Percentiles rank a stretch among this genome's conserved stretches.
These are phyloP conservation scores for Epinephelus coioides DNA, from an alignment of 2,797 vertebrate species.

Conservation along the genomic window DNA sequence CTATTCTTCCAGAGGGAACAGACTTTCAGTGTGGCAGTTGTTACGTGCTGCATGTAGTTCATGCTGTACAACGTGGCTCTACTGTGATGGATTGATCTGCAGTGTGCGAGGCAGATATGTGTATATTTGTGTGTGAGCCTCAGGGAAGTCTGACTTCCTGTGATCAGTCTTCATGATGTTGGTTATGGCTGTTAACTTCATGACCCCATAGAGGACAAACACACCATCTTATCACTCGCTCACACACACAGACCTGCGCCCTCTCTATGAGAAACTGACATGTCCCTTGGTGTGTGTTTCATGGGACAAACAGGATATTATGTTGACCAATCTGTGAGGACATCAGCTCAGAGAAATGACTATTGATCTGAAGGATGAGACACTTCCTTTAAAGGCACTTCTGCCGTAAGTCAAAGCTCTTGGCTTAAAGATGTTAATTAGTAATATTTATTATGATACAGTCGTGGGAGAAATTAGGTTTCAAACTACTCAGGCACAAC, in stretches of 20 bases:
- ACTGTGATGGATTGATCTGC: slow-evolving; percentile 50
- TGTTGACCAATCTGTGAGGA: slow-evolving; percentile 43
- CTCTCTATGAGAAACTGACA: slow-evolving; percentile 17
- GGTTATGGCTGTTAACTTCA: slow-evolving; percentile 69
- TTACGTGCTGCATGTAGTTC: slow-evolving; percentile 27
- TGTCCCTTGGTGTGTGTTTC: slow-evolving; percentile 29
- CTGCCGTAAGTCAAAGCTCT: neutral
- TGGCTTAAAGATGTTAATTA: neutral
- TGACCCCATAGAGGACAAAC: slow-evolving; percentile 64
- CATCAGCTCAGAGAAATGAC: slow-evolving; percentile 26
- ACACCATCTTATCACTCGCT: slow-evolving; percentile 28
- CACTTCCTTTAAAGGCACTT: slow-evolving; percentile 15
- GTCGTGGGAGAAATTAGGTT: neutral
- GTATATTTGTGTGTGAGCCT: slow-evolving; percentile 33
- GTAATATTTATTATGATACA: neutral
- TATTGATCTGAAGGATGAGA: slow-evolving; percentile 39
- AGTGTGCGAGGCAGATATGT: slow-evolving; percentile 38
- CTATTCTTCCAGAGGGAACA: slow-evolving; percentile 7
- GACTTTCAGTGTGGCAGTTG: slow-evolving; percentile 2
- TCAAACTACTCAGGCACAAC: neutral
- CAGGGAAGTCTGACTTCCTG: slow-evolving; percentile 50
- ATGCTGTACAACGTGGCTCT: slow-evolving; percentile 12
- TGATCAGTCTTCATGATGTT: slow-evolving; percentile 66
- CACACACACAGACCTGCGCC: neutral
- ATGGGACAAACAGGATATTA: slow-evolving; percentile 45